These are phyloP conservation scores for Nematolebias whitei DNA, from an alignment of 2,113 vertebrate genomes.

Conservation along the genomic window DNA sequence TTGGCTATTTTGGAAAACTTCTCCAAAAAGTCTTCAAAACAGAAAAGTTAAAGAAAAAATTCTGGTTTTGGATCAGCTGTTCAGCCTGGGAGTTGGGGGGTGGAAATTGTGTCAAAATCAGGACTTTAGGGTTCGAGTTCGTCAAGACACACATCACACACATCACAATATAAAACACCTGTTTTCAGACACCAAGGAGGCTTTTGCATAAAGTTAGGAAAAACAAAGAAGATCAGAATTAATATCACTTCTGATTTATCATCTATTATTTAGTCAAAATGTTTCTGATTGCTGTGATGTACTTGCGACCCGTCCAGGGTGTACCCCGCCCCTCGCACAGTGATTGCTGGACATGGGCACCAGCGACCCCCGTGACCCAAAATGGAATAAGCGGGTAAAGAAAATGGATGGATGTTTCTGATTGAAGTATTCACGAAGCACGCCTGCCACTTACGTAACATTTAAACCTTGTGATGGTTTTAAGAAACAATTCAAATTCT, in stretches of 20 bases:
- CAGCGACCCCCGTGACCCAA: too few species aligned
- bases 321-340: too few species aligned
- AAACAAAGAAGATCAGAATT: neutral
- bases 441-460: neutral
- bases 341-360: too few species aligned
- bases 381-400: too few species aligned
- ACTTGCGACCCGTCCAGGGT: too few species aligned
- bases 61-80: too few species aligned
- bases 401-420: too few species aligned
- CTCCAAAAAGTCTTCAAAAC: conserved; percentile 8
- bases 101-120: neutral
- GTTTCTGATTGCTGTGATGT: too few species aligned
- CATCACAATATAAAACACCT: conserved; percentile 65
- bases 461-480: neutral
- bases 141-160: conserved; percentile 54
- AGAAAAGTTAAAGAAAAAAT: too few species aligned
- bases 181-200: conserved; percentile 33
- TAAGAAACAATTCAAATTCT: neutral
- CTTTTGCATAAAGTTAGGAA: conserved; percentile 52
- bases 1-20: conserved; percentile 7
- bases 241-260: neutral
- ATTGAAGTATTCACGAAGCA: neutral
- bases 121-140: conserved; percentile 22
- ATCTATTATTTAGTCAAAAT: neutral
- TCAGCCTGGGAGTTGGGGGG: conserved; percentile 8